Evolutionary conservation across 2,888 invertebrate genomes (phyloP).

Genomic region (Rutpela maculata): DNA sequence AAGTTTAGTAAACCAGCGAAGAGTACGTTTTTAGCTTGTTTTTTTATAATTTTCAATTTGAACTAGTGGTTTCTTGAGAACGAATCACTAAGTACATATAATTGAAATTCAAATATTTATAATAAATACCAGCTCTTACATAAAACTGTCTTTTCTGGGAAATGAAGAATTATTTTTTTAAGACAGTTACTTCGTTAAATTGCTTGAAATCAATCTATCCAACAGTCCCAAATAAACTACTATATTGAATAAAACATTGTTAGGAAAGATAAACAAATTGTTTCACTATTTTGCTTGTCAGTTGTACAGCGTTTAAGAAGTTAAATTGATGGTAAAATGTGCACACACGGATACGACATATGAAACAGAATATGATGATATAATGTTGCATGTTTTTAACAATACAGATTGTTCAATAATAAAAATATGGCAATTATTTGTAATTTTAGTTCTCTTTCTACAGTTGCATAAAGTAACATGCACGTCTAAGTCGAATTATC

Average conservation of each 20-base stretch:
- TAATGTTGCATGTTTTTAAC: constrained; percentile 30
- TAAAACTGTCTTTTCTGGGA: constrained; percentile 4
- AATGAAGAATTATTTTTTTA: neutral
- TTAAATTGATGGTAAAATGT: constrained; percentile 37
- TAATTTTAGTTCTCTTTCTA: constrained; percentile 18
- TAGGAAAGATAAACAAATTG: neutral
- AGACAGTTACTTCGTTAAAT: constrained; percentile 17
- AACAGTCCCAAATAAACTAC: neutral
- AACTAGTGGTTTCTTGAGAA: neutral
- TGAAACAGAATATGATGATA: constrained; percentile 30
- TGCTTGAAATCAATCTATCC: neutral
- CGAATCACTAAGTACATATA: neutral
- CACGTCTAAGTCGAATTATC: neutral
- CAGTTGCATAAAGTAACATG: constrained; percentile 13
- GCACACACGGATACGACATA: constrained; percentile 26
- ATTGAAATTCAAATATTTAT: neutral
- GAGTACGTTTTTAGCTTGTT: too few species aligned
- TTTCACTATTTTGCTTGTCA: constrained; percentile 28
- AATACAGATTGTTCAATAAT: constrained; percentile 14
- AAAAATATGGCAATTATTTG: constrained; percentile 36
- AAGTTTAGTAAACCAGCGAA: too few species aligned
- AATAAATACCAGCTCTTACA: constrained; percentile 4
- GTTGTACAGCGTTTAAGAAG: constrained; percentile 20
- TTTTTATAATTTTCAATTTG: neutral
- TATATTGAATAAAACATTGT: neutral